Conservation (phyloP, 2,113 vertebrate genomes). For the Ia io region DNA sequence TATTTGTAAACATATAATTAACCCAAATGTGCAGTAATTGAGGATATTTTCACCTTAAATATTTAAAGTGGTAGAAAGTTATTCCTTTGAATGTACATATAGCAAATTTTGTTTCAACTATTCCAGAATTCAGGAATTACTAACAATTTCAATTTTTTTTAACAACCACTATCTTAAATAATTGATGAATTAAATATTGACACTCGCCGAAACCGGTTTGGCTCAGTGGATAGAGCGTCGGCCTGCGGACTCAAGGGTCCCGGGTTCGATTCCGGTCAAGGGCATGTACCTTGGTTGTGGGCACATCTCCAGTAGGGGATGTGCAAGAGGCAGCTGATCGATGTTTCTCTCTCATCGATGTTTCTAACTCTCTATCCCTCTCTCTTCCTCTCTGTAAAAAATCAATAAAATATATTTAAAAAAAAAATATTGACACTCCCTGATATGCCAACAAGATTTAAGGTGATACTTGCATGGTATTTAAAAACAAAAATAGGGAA, state of each 20-base stretch:
- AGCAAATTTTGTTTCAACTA: background rate
- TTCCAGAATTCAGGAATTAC: background rate
- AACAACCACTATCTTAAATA: background rate
- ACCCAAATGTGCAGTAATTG: background rate
- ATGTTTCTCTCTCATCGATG: no score
- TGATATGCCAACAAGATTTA: background rate
- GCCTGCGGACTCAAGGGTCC: no score
- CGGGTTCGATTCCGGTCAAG: no score
- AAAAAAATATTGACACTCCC: background rate
- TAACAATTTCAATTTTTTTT: background rate
- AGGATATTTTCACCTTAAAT: background rate
- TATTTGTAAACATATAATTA: background rate
- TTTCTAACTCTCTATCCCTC: no score
- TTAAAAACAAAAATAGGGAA: background rate
- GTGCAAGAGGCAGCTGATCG: no score
- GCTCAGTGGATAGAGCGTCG: no score
- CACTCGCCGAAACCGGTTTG: no score
- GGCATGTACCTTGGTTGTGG: no score
- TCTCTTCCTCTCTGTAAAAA: no score
- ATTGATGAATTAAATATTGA: background rate
- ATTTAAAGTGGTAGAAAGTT: background rate
- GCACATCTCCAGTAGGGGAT: no score
- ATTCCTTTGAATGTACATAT: background rate
- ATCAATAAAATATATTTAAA: no score
- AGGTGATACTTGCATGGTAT: background rate